Percentiles rank a stretch among this genome's conserved stretches.
phyloP scores from a whole-genome alignment of 2,888 invertebrate genomes.

The Agriopis aurantiaria region DNA sequence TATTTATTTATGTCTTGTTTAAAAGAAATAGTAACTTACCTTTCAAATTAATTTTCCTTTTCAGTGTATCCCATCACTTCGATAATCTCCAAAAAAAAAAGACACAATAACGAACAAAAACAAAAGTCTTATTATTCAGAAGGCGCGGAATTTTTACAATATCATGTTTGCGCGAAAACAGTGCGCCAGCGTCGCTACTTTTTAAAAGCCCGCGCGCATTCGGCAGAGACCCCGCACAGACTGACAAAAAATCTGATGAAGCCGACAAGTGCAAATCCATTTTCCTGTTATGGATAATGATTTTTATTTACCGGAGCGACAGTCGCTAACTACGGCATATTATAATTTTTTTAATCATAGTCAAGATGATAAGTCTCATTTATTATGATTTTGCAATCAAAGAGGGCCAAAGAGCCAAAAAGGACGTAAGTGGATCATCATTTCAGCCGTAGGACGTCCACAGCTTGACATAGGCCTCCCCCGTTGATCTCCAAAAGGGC shows the following conservation, averaged over 20 bases:
- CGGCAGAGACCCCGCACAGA: conserved; percentile 64
- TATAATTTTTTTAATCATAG: not conserved
- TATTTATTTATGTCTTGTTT: no score
- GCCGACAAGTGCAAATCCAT: conserved; percentile 54
- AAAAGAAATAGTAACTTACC: not conserved
- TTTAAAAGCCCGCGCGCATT: conserved; percentile 66
- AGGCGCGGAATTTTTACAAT: not conserved
- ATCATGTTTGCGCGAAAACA: conserved; percentile 57
- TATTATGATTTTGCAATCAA: no score
- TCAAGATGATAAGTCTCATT: not conserved
- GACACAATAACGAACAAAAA: not conserved
- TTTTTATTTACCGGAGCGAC: conserved; percentile 48
- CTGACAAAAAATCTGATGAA: conserved; percentile 57
- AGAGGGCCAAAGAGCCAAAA: no score
- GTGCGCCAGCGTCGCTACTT: conserved; percentile 63
- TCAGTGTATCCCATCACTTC: not conserved
- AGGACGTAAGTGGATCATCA: no score
- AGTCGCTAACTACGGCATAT: not conserved
- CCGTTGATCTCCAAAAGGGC: no score
- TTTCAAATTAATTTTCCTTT: not conserved
- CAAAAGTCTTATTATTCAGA: not conserved
- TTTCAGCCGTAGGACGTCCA: no score
- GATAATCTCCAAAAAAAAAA: not conserved
- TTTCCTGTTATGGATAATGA: conserved; percentile 59
- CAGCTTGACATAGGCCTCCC: no score